Evolutionary conservation across 2,113 vertebrate genomes (phyloP), one percentile per base, ranked within the genome.

Genomic region (Turdus rufiventris): DNA sequence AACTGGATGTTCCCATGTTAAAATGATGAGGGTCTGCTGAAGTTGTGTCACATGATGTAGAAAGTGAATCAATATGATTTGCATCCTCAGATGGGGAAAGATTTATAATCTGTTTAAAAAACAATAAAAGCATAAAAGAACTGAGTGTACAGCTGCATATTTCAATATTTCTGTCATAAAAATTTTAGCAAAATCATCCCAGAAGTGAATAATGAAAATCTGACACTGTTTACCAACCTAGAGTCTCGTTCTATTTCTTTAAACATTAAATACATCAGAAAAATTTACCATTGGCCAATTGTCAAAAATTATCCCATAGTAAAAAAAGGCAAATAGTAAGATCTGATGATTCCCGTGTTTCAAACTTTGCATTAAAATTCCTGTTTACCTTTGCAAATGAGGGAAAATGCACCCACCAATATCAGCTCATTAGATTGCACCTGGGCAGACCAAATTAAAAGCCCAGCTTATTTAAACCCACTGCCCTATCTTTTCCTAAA

Each of bases 71-170:
- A 94, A 98, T 96, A 89, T 98, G 97, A 95, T 97, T 98, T 48
- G 97, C 91, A 96, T 99, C 98, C 87, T 99, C 98, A 34, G 98
- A 98, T 51, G 99, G 98, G 74, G 99, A 99, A 85, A 99, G 98
- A 84, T 88, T 98, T 98, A 99, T 98, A 93, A 98, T 99, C 99
- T 99, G 97, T 93, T 96, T 97, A 85, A 85, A 98, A 79, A 93
- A 67, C 92, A 94, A 61, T 70, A 89, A n/a, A 84, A 81, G 23
- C 73, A 67, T 10, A 54, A 48, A 51, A 89, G 34, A 78, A 63
- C 24, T 42, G 34, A 76, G 17, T 20, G 23, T 53, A 62, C 65
- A 48, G 21, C 61, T 48, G 16, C 29, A 51, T 51, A 51, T 90
- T 74, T 34, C 42, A 38, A 23, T 21, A 47, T 34, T 65, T 78